Percentiles rank a stretch among this genome's conserved stretches.
phyloP scores from a whole-genome alignment of 2,113 vertebrate genomes.

The Spermophilus dauricus region DNA sequence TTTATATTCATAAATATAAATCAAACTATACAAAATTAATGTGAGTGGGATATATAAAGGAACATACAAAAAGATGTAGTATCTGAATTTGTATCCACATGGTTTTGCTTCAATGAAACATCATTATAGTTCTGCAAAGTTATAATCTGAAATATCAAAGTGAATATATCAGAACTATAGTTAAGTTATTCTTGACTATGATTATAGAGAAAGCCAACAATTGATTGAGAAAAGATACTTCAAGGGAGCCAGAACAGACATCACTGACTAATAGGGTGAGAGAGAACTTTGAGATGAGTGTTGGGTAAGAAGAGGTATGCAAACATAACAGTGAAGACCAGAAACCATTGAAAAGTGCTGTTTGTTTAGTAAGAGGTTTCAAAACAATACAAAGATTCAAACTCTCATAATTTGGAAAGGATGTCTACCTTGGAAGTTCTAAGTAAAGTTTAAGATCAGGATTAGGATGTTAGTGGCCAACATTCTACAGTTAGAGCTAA shows the following conservation, averaged over 20 bases:
- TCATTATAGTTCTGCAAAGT: neutral
- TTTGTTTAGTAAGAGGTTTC: neutral
- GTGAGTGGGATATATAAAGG: neutral
- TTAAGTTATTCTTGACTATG: neutral
- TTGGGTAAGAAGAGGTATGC: neutral
- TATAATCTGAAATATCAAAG: neutral
- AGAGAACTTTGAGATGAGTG: accelerated
- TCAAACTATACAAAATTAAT: neutral
- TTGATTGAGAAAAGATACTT: neutral
- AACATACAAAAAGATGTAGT: neutral
- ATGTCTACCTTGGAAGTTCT: neutral
- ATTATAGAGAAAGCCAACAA: neutral
- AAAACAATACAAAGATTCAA: neutral
- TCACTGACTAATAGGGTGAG: neutral
- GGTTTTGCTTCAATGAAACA: neutral
- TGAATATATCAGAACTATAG: neutral
- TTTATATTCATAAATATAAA: neutral
- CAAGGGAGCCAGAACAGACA: too few species aligned
- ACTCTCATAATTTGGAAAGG: neutral
- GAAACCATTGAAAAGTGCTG: neutral
- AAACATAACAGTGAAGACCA: neutral
- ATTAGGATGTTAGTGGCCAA: neutral
- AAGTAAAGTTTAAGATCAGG: neutral
- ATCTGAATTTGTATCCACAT: neutral
- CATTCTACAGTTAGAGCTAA: neutral